Evolutionary conservation across 2,113 vertebrate species (phyloP), one percentile per base, ranked within the genome.

Genomic region (Microcebus lehilahytsara): DNA sequence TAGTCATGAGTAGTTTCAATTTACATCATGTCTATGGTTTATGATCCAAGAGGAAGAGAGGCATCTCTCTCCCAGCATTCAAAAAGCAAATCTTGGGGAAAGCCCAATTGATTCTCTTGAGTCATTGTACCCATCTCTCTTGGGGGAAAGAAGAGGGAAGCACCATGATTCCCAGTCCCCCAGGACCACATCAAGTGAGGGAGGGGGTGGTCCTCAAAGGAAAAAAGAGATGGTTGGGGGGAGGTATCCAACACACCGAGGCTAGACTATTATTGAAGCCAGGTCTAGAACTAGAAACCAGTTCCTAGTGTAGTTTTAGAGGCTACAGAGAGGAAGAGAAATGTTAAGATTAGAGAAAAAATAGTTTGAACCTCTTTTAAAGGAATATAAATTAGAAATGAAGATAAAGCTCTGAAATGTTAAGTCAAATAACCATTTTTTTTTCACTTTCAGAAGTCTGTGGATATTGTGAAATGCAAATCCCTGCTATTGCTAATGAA

Each of bases 391-490:
- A 53, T 81, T 93, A 92, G 69, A 92, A 92, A 58, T 46, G 74
- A 85, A 78, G 85, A 78, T 30, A 91, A 80, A 96, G 67, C 30
- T 93, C 93, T 84, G 56, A 93, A 93, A 86, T 40, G 80, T 71
- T 64, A 83, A 78, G 27, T 90, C 40, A 51, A 74, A 49, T 78
- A n/a, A 81, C 51, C 9, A 6, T 81, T 53, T 53, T 91, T 37
- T 93, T 80, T 75, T 46, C 66, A 92, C 75, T 71, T 93, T 89
- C 13, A 77, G 58, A 95, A 91, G 3, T 88, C 78, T 51, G 60
- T 74, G 85, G 53, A 46, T 94, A 85, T 74, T 83, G 22, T 84
- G 94, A 92, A 95, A 69, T 27, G 89, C 53, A 97, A 92, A 72
- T 56, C 42, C 12, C 19, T 60, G 42, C 83, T 93, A 67, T 67